Evolutionary conservation across 2,797 vertebrate species (phyloP).

Genomic region (Tragopan temminckii): DNA sequence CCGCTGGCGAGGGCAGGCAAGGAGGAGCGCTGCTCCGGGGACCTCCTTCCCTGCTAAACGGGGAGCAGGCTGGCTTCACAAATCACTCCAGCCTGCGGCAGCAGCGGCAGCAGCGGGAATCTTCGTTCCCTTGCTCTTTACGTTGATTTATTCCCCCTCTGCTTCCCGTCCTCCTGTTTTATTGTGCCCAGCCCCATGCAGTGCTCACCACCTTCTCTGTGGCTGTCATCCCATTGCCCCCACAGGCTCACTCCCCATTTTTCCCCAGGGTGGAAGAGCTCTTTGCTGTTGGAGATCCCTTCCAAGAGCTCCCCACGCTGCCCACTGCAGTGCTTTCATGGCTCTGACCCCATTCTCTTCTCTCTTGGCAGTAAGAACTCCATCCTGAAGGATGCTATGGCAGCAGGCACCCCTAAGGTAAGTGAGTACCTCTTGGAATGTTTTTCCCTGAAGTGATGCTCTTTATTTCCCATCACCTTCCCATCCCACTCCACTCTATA

Average conservation of each 20-base stretch:
- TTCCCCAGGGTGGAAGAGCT: not conserved
- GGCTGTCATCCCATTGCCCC: not conserved
- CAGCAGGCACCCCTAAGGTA: conserved; percentile 97
- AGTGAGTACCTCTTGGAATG: conserved; percentile 57
- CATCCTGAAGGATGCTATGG: conserved; percentile 91
- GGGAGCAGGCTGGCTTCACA: conserved; percentile 76
- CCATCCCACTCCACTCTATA: fast-evolving
- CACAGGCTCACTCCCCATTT: not conserved
- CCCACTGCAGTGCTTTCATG: not conserved
- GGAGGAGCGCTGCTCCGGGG: conserved; percentile 77
- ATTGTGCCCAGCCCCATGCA: not conserved
- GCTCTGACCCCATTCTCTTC: conserved; percentile 72
- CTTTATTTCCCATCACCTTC: not conserved
- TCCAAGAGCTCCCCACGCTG: not conserved
- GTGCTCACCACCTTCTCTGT: not conserved
- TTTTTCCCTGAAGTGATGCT: not conserved
- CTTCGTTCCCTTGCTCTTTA: conserved; percentile 9
- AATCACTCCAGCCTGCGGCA: conserved; percentile 65
- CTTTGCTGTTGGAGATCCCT: not conserved
- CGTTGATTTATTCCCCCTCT: not conserved
- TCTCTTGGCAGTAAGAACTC: conserved; percentile 92
- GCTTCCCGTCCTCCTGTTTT: not conserved
- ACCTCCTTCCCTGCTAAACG: conserved; percentile 76
- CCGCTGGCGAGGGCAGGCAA: conserved; percentile 72
- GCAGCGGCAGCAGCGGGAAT: not conserved